Conservation (phyloP, 2,113 vertebrate species). For the Erpornis zantholeuca region DNA sequence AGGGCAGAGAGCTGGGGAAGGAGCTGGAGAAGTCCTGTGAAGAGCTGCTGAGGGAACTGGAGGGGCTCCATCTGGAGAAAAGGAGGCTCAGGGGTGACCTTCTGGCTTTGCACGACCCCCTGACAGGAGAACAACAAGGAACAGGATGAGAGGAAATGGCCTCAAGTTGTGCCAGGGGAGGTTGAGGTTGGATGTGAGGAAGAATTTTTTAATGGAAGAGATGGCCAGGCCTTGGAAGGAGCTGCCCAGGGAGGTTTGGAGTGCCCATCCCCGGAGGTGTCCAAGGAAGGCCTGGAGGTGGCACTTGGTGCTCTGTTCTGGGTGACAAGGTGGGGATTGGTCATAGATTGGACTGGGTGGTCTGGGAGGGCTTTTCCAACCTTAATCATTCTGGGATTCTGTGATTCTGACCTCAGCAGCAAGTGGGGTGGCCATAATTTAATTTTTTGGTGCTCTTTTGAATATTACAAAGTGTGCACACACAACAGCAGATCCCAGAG, state of each 20-base stretch:
- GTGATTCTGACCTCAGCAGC: background rate
- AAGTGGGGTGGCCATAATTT: rapidly evolving
- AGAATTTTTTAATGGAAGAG: background rate
- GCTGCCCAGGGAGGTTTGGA: background rate
- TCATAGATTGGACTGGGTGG: background rate
- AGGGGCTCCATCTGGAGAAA: background rate
- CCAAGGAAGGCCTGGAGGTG: background rate
- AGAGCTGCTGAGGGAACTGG: background rate
- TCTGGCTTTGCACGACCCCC: background rate
- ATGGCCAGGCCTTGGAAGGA: rapidly evolving
- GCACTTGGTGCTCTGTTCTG: background rate
- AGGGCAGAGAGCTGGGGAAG: background rate
- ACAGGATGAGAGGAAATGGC: background rate
- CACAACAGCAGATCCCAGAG: rapidly evolving
- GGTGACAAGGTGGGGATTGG: background rate
- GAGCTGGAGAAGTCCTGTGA: background rate
- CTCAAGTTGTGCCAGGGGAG: background rate
- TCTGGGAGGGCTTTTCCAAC: background rate
- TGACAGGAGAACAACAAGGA: background rate
- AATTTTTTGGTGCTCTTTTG: background rate
- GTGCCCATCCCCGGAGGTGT: background rate
- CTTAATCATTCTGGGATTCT: no score
- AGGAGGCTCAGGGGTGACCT: background rate
- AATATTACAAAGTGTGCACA: rapidly evolving
- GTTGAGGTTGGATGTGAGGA: background rate